Conservation (phyloP, 30 jellyfish, hydroid and myxozoan genomes). For the Catostylus mosaicus region DNA sequence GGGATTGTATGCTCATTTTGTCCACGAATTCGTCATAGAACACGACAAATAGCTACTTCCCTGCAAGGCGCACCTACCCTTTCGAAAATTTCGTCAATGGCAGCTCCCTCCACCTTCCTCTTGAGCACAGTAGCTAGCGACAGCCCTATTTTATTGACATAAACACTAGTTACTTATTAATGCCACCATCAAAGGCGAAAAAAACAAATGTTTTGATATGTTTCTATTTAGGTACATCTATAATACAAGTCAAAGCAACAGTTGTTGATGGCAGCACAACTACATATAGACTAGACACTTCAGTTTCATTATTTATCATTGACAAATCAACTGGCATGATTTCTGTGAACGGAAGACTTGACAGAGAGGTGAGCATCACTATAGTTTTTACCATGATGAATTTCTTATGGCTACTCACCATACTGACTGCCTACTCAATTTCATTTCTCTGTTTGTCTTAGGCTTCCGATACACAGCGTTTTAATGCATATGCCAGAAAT, state of each 20-base stretch:
- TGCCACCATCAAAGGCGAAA: too few relatives aligned
- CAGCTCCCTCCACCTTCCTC: too few relatives aligned
- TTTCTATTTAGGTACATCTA: constrained; percentile 3
- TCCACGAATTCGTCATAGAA: too few relatives aligned
- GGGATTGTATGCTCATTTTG: too few relatives aligned
- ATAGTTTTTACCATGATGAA: too few relatives aligned
- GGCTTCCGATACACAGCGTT: constrained; percentile 43
- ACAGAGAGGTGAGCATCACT: constrained; percentile 25
- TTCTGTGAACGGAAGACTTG: constrained; percentile 40
- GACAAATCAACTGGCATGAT: constrained; percentile 40
- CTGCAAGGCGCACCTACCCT: too few relatives aligned
- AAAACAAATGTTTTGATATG: not conserved
- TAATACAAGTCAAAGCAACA: constrained; percentile 44
- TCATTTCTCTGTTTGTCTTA: not conserved
- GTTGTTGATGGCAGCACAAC: constrained; percentile 38
- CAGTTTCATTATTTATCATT: constrained; percentile 13
- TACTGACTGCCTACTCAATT: too few relatives aligned
- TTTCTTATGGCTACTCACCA: not conserved
- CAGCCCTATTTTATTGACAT: too few relatives aligned
- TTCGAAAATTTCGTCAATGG: too few relatives aligned
- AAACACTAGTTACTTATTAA: too few relatives aligned
- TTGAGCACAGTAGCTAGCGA: too few relatives aligned
- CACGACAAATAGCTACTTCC: too few relatives aligned
- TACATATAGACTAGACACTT: constrained; percentile 33
- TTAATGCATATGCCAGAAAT: constrained; percentile 46